Base-by-base conservation (phyloP, 2,797 vertebrate species). In the Gastrophryne carolinensis region DNA sequence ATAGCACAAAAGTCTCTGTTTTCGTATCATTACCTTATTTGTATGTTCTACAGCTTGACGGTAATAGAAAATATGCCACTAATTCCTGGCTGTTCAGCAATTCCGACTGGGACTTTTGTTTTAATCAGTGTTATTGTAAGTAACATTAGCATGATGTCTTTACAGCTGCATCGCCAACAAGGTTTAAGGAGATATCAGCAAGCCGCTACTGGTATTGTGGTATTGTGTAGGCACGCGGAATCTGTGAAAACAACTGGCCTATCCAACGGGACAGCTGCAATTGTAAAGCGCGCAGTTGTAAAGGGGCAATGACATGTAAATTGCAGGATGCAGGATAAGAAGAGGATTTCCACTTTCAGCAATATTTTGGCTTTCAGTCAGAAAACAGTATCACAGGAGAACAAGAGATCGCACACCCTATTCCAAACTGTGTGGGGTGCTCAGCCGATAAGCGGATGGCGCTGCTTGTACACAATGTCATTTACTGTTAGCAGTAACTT, bases 1-100 rank as follows among this genome's bases (percentile, higher is more conserved):
- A 86, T 87, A 84, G 75, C 85, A 83, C 84, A 81, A 78, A 72
- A 82, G 84, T 82, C 67, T 80, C 60, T 79, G 86, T 86, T 85
- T 83, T 78, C 71, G 79, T 80, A 83, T 81, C 83, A 82, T 86
- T 89, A 86, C 73, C 81, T 82, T 80, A 82, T 80, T 82, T 77
- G 81, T 85, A 85, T 83, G 80, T 47, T 81, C 82, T 77, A 81
- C 79, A 83, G 73, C 79, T 81, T 77, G 73, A 75, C 0, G 8
- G 64, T 62, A 68, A 82, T 41, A 62, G 56, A 72, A 87, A 86
- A 85, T 86, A 84, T 80, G 81, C 81, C 79, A 72, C 64, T 65
- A 66, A 82, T 85, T 81, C 66, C 66, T 69, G 50, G 66, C 66
- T 57, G 66, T 69, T 69, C 54, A 83, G 83, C 68, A 84, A 70